Evolutionary conservation across 2,797 vertebrate species (phyloP).

Genomic region (Phylloscopus collybita): DNA sequence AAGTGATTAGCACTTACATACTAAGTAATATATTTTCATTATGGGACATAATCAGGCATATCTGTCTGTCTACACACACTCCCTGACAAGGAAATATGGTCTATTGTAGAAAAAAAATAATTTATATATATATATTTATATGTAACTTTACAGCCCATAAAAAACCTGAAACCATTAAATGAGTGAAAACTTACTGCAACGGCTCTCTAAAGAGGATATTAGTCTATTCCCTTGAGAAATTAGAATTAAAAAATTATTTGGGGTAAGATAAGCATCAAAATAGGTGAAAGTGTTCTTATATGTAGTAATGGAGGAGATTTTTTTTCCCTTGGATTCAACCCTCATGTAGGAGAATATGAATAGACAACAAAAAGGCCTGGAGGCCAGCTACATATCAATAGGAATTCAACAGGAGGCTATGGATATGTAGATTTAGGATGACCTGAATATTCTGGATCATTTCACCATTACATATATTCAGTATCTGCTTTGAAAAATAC

Average conservation of each 20-base stretch:
- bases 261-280: neutral
- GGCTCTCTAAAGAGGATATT: neutral
- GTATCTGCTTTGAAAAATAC: neutral
- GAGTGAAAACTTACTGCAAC: neutral
- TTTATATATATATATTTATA: neutral
- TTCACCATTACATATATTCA: neutral
- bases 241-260: neutral
- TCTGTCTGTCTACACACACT: neutral
- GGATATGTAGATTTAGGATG: neutral
- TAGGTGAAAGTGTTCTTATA: neutral
- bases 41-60: neutral
- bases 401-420: neutral
- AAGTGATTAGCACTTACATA: neutral
- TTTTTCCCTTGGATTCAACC: neutral
- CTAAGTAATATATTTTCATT: neutral
- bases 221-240: neutral
- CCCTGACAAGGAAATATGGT: neutral
- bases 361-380: neutral
- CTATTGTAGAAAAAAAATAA: neutral
- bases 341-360: neutral
- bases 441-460: neutral
- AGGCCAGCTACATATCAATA: neutral
- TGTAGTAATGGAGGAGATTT: neutral
- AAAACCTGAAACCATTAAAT: neutral
- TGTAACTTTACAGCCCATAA: accelerated